These are phyloP conservation scores for Balaeniceps rex DNA, from an alignment of 2,113 vertebrate genomes.

Conservation along the genomic window DNA sequence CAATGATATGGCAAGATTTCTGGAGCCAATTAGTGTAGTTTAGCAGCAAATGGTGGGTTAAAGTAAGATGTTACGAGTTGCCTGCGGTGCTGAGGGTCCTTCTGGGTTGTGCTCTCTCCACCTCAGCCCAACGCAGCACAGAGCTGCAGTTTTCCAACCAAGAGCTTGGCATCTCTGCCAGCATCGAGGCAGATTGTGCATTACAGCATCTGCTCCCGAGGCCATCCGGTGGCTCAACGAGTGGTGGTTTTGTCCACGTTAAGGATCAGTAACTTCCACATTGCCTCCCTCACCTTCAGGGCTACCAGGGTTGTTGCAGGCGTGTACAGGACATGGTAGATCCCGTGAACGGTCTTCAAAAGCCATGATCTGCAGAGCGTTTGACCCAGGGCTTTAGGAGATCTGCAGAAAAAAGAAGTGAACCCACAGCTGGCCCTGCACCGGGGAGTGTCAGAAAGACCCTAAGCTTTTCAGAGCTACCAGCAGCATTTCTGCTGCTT, in stretches of 20 bases:
- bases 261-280: background rate
- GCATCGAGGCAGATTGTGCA: background rate
- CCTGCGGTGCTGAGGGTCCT: background rate
- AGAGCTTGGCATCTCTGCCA: background rate
- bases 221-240: background rate
- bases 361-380: background rate
- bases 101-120: rapidly evolving
- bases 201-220: background rate
- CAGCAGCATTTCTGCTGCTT: background rate
- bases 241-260: background rate
- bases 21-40: background rate
- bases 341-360: background rate
- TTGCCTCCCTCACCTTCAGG: background rate
- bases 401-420: background rate
- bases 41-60: background rate
- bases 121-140: background rate
- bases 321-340: background rate
- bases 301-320: background rate
- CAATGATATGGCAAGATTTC: background rate
- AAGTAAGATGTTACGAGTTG: background rate
- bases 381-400: background rate
- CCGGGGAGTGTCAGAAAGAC: background rate
- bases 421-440: background rate
- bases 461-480: background rate
- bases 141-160: rapidly evolving